Percentiles rank a stretch among this genome's conserved stretches.
phyloP scores from a whole-genome alignment of 2,888 invertebrate genomes.

The Lasiommata megera region DNA sequence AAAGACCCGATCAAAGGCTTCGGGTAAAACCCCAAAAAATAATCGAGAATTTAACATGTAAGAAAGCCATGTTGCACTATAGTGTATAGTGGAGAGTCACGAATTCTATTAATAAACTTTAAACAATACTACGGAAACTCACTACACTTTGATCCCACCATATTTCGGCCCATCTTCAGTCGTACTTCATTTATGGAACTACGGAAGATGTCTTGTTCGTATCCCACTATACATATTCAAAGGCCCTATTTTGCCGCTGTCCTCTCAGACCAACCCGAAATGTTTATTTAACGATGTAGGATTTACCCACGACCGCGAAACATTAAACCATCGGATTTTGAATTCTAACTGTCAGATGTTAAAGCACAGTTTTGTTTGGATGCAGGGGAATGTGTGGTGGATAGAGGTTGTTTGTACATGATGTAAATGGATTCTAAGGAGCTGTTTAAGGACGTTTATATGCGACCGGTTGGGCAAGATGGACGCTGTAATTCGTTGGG shows the following conservation, averaged over 20 bases:
- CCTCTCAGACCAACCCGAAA: conserved; percentile 53
- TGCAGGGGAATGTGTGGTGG: neutral
- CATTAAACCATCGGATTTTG: neutral
- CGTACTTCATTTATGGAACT: conserved; percentile 18
- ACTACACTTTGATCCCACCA: neutral
- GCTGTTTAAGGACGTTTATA: conserved; percentile 56
- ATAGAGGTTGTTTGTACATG: conserved; percentile 26
- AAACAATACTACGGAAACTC: neutral
- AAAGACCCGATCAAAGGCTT: too few relatives aligned
- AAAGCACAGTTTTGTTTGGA: conserved; percentile 26
- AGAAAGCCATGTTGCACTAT: neutral
- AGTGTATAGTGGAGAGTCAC: neutral
- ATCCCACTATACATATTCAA: conserved; percentile 56
- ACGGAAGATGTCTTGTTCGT: conserved; percentile 25
- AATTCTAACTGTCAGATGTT: conserved; percentile 17
- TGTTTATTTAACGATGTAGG: conserved; percentile 71
- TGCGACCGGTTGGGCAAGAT: conserved; percentile 43
- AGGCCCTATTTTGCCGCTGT: conserved; percentile 42
- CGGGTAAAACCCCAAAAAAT: too few relatives aligned
- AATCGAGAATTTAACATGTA: too few relatives aligned
- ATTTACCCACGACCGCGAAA: conserved; percentile 60
- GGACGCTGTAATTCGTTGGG: conserved; percentile 42
- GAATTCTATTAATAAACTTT: neutral
- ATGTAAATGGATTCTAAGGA: conserved; percentile 51
- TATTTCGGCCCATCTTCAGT: neutral